Evolutionary conservation across 2,888 invertebrate species (phyloP), one percentile per base, ranked within the genome.

Genomic region (Adela reaumurella): DNA sequence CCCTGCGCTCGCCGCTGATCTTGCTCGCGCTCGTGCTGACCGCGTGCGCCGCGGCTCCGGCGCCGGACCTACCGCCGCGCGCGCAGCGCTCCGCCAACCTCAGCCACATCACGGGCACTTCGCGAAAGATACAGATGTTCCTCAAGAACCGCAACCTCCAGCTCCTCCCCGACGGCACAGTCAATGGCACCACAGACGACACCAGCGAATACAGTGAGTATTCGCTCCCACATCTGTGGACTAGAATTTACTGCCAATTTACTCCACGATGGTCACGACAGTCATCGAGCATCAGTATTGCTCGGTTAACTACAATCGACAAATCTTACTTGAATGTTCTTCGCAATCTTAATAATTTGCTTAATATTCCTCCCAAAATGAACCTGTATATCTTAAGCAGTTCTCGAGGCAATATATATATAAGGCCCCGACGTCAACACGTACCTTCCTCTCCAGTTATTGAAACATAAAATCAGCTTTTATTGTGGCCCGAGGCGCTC

Each of bases 161-260:
- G 79, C 81, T 92, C 62, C 77, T 90, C 74, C 89, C 89, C 58
- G 90, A 91, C 79, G 92, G 92, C 70, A 87, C 87, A 61, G 90
- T 92, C 73, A 90, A 90, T 81, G 91, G 92, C 60, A 90, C 90
- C 67, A 83, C 82, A 65, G 87, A 90, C 70, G 87, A 86, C 77
- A 83, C 82, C 68, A 90, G 89, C 79, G 87, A 87, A 79, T 89
- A 89, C 84, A 90, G 92, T 92, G 68, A 92, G 91, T 91, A 57
- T 49, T 29, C 17, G 11, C 51, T 51, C n/a, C n/a, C n/a, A n/a
- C n/a, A n/a, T n/a, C n/a, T n/a, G n/a, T n/a, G n/a, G n/a, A n/a
- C n/a, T n/a, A n/a, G n/a, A n/a, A n/a, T n/a, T n/a, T n/a, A n/a
- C n/a, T n/a, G n/a, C n/a, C n/a, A n/a, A n/a, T n/a, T n/a, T n/a